These are phyloP conservation scores for Ancistrus triradiatus DNA, from an alignment of 2,113 vertebrate species.

Conservation along the genomic window DNA sequence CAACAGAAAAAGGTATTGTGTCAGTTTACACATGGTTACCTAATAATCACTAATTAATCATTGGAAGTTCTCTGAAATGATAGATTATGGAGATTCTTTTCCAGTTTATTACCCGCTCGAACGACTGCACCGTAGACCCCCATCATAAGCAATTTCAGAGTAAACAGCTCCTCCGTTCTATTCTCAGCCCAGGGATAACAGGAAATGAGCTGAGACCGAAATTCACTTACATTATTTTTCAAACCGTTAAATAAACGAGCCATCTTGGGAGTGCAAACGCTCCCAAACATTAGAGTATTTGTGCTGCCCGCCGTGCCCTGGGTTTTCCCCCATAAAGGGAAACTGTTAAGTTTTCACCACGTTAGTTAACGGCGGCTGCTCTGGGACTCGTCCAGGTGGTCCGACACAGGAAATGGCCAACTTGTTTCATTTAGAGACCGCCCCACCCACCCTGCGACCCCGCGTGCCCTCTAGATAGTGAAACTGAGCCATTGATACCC, in stretches of 20 bases:
- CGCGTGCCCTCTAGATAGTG: conserved; percentile 44
- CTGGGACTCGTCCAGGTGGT: conserved; percentile 5
- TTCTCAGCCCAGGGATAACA: too few relatives aligned
- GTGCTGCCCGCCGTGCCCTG: background rate
- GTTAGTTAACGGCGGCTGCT: conserved; percentile 38
- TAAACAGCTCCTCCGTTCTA: too few relatives aligned
- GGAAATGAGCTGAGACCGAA: too few relatives aligned
- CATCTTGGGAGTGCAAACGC: background rate
- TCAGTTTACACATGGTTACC: too few relatives aligned
- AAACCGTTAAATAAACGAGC: background rate
- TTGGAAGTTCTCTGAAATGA: too few relatives aligned
- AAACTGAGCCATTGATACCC: conserved; percentile 52
- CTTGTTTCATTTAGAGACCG: conserved; percentile 50
- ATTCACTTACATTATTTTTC: background rate
- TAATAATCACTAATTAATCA: too few relatives aligned
- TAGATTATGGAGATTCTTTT: too few relatives aligned
- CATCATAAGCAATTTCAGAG: too few relatives aligned
- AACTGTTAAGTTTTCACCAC: conserved; percentile 43
- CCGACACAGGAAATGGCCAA: conserved; percentile 62
- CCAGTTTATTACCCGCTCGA: too few relatives aligned
- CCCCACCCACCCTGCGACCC: too few relatives aligned
- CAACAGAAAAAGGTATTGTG: too few relatives aligned
- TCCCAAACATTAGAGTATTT: conserved; percentile 1
- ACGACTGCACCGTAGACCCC: too few relatives aligned
- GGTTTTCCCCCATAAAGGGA: conserved; percentile 39